Conservation (phyloP, 2,888 invertebrate genomes). For the Mythimna lalbum region DNA sequence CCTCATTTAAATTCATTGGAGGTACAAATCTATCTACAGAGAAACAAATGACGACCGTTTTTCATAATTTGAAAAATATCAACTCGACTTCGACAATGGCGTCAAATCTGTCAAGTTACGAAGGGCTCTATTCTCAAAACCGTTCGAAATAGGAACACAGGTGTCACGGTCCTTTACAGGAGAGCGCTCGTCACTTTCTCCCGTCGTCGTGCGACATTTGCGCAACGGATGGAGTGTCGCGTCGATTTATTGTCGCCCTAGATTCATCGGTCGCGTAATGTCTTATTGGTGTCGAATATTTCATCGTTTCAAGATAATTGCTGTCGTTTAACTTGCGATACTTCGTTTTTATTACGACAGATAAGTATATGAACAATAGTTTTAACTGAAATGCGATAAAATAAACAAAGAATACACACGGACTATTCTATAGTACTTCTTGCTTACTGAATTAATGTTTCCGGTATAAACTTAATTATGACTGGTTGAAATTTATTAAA, state of each 20-base stretch:
- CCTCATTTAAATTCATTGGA: constrained; percentile 29
- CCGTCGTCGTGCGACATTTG: constrained; percentile 61
- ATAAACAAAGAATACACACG: constrained; percentile 23
- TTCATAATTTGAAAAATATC: constrained; percentile 41
- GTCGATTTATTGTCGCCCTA: constrained; percentile 64
- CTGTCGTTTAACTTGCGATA: constrained; percentile 47
- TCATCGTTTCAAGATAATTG: constrained; percentile 55
- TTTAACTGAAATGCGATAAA: constrained; percentile 27
- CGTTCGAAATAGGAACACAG: constrained; percentile 54
- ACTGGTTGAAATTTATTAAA: constrained; percentile 9
- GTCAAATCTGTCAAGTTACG: constrained; percentile 26
- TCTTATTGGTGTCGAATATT: constrained; percentile 60
- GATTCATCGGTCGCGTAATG: constrained; percentile 60
- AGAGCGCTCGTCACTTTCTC: constrained; percentile 70
- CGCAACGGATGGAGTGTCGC: constrained; percentile 65
- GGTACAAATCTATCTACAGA: constrained; percentile 36
- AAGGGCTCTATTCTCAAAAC: constrained; percentile 57
- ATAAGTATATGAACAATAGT: constrained; percentile 32
- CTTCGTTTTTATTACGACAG: constrained; percentile 44
- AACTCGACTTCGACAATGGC: constrained; percentile 41
- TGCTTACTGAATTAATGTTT: constrained; percentile 8
- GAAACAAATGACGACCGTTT: constrained; percentile 49
- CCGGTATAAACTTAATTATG: constrained; percentile 15
- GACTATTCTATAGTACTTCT: constrained; percentile 12
- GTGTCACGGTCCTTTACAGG: constrained; percentile 67